A percentile compares a stretch with the other conserved stretches of the same genome.
Conservation (phyloP, 1,140 invertebrate species). For the Macrostomum lignano region DNA sequence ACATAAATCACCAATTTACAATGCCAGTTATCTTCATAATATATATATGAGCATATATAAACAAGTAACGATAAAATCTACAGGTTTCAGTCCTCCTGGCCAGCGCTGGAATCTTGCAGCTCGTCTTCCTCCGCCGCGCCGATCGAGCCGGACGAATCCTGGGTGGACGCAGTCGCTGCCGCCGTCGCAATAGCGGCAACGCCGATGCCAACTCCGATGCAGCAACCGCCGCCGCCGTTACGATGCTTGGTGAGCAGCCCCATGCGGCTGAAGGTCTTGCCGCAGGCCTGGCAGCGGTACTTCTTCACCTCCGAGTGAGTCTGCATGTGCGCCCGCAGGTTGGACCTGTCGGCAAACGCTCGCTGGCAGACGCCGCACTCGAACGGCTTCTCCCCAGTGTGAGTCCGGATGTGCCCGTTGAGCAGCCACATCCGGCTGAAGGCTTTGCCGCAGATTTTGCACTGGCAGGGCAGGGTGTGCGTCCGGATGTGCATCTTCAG, state of each 20-base stretch:
- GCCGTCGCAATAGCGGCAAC: no score
- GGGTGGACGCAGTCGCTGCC: no score
- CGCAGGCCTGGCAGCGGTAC: slow-evolving; percentile 64
- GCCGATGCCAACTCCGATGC: no score
- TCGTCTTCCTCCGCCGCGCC: no score
- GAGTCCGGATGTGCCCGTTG: slow-evolving; percentile 34
- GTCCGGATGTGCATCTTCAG: slow-evolving; percentile 95
- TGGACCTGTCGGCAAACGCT: slow-evolving; percentile 80
- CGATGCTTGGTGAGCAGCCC: slow-evolving; percentile 69
- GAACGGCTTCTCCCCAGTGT: slow-evolving; percentile 65
- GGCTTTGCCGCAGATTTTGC: slow-evolving; percentile 73
- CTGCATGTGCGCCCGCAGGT: slow-evolving; percentile 73
- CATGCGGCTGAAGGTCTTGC: slow-evolving; percentile 90
- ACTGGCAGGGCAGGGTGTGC: slow-evolving; percentile 86
- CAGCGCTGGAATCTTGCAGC: no score
- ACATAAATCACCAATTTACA: no score
- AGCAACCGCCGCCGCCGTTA: no score
- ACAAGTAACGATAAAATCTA: no score
- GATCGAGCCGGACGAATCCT: no score
- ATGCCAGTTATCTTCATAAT: no score
- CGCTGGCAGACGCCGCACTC: slow-evolving; percentile 68
- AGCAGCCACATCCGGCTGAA: slow-evolving; percentile 83
- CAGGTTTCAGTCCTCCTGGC: no score
- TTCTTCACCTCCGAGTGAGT: slow-evolving; percentile 92
- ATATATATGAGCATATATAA: no score